Percentiles rank a stretch among this genome's conserved stretches.
Evolutionary conservation across 2,113 vertebrate genomes (phyloP).

Genomic region (Perca schrenkii): DNA sequence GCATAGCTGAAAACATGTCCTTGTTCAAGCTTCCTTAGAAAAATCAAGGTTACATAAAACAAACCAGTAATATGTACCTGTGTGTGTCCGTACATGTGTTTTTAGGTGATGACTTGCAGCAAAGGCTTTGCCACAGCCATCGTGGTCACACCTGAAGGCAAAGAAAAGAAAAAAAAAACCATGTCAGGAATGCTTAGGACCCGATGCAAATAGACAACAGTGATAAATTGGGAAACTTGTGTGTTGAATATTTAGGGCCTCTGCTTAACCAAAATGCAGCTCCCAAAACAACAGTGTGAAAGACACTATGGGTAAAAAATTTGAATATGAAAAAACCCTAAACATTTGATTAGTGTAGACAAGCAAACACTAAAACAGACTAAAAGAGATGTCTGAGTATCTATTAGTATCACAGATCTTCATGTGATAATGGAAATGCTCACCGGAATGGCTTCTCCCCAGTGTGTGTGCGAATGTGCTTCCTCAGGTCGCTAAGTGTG

Average conservation of each 20-base stretch:
- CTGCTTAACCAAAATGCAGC: not conserved
- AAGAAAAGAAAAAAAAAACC: not conserved
- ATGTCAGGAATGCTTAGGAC: not conserved
- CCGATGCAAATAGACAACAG: slow-evolving; percentile 3
- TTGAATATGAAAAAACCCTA: not conserved
- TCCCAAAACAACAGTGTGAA: not conserved
- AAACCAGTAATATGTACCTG: slow-evolving; percentile 85
- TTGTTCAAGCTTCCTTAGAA: not conserved
- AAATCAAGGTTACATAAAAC: slow-evolving; percentile 5
- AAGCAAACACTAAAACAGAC: slow-evolving; percentile 4
- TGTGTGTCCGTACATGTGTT: slow-evolving; percentile 98
- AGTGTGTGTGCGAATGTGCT: slow-evolving; percentile 98
- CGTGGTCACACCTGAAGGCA: slow-evolving; percentile 92
- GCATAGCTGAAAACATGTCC: not conserved
- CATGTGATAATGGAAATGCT: slow-evolving; percentile 42
- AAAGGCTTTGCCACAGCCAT: slow-evolving; percentile 98
- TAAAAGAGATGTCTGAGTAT: not conserved
- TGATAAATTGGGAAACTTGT: not conserved
- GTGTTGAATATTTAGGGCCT: not conserved
- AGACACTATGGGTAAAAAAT: no score
- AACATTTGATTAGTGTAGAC: not conserved
- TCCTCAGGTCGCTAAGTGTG: slow-evolving; percentile 98
- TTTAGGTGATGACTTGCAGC: slow-evolving; percentile 99
- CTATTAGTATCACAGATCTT: slow-evolving; percentile 4
- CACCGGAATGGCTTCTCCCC: slow-evolving; percentile 99